These are phyloP conservation scores for Bombus waltoni DNA, from an alignment of 1,140 invertebrate genomes.

Conservation along the genomic window DNA sequence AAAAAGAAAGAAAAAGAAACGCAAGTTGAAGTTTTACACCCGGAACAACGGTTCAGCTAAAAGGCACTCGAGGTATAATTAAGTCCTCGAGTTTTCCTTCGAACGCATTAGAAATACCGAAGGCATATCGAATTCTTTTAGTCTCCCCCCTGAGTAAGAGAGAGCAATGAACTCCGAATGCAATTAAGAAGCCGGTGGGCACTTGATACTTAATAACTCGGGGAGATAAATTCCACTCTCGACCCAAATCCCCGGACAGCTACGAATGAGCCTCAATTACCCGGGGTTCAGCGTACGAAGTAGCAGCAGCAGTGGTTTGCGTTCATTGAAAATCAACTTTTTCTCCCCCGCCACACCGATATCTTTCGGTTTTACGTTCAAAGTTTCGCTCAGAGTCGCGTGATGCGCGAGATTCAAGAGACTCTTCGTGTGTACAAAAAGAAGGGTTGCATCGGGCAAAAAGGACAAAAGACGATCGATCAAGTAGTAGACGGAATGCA, in stretches of 20 bases:
- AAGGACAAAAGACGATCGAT: slow-evolving; percentile 42
- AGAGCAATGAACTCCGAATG: slow-evolving; percentile 30
- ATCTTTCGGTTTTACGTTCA: not conserved
- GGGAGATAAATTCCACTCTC: slow-evolving; percentile 41
- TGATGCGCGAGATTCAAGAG: not conserved
- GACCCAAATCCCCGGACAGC: slow-evolving; percentile 35
- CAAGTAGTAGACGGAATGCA: slow-evolving; percentile 36
- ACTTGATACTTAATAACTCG: slow-evolving; percentile 44
- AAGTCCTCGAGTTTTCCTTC: not conserved
- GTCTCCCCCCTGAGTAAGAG: not conserved
- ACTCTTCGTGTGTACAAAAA: slow-evolving; percentile 12
- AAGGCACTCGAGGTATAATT: not conserved
- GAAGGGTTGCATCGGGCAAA: slow-evolving; percentile 33
- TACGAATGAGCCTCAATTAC: slow-evolving; percentile 39
- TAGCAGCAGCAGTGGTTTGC: not conserved
- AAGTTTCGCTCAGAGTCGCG: slow-evolving; percentile 13
- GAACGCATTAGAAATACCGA: slow-evolving; percentile 3
- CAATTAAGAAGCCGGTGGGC: slow-evolving; percentile 37
- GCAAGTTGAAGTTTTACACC: not conserved
- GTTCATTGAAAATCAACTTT: slow-evolving; percentile 30
- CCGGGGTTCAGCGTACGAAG: slow-evolving; percentile 11
- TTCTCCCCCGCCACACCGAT: not conserved
- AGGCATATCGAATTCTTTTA: not conserved
- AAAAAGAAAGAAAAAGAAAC: not conserved
- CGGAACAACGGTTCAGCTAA: not conserved